Percentiles rank a stretch among this genome's conserved stretches.
phyloP scores from a whole-genome alignment of 2,113 vertebrate species.

The Hemibagrus wyckioides region DNA sequence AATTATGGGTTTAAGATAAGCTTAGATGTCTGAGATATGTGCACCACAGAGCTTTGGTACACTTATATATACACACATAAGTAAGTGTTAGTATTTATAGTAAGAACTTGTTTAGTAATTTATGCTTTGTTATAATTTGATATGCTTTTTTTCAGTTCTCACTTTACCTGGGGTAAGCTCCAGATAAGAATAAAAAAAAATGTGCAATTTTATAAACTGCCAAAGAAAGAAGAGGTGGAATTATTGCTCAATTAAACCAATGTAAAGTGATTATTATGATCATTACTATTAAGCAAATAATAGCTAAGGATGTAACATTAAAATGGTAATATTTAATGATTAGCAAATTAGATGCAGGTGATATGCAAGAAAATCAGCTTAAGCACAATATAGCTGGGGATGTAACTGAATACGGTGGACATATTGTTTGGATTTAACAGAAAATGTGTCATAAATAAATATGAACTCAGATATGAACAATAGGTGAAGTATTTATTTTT shows the following conservation, averaged over 20 bases:
- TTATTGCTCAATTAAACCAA: neutral
- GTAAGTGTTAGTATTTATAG: neutral
- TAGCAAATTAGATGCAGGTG: neutral
- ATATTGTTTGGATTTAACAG: neutral
- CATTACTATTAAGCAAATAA: neutral
- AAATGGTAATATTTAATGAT: neutral
- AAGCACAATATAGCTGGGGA: neutral
- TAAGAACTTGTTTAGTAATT: neutral
- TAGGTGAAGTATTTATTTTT: neutral
- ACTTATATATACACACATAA: neutral
- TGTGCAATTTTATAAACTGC: neutral
- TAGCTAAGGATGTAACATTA: neutral
- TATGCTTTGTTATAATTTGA: neutral
- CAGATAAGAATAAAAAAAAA: neutral
- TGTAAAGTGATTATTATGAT: neutral
- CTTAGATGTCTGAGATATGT: neutral
- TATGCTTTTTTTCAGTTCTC: neutral
- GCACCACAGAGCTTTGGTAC: neutral
- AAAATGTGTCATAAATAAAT: neutral
- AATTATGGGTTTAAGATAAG: neutral
- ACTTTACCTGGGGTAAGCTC: neutral
- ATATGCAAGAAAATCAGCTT: neutral
- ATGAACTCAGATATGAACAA: neutral
- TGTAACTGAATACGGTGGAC: neutral
- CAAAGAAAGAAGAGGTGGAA: neutral